Percentiles rank a stretch among this genome's conserved stretches.
phyloP scores from a whole-genome alignment of 2,113 vertebrate species.

The Parotia lawesii region DNA sequence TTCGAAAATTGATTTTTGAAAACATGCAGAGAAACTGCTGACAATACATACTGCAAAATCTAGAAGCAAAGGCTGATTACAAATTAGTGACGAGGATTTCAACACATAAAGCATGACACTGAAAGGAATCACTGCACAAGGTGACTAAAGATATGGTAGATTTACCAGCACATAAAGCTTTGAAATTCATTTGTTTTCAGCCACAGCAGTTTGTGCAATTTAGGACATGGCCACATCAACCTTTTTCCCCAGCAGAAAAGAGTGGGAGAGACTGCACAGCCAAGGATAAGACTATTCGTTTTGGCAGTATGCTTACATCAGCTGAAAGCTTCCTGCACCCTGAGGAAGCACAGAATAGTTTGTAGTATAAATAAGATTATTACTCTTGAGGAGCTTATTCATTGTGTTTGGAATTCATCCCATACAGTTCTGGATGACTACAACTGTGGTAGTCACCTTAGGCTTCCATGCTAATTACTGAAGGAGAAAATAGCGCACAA shows the following conservation, averaged over 20 bases:
- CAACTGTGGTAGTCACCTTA: background rate
- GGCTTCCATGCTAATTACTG: background rate
- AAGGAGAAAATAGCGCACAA: background rate
- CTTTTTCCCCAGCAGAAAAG: background rate
- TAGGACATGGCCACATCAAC: background rate
- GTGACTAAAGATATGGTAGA: background rate
- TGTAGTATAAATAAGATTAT: conserved; percentile 5
- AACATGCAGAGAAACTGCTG: background rate
- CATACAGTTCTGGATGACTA: background rate
- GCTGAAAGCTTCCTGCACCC: background rate
- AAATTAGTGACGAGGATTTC: background rate
- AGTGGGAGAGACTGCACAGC: background rate
- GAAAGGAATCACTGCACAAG: background rate
- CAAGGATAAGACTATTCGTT: background rate
- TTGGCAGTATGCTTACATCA: background rate
- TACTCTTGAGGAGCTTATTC: background rate
- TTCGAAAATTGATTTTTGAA: background rate
- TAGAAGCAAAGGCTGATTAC: background rate
- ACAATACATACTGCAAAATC: background rate
- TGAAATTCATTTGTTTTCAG: conserved; percentile 7
- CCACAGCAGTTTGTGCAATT: background rate
- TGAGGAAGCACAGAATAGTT: background rate
- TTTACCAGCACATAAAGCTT: conserved; percentile 16
- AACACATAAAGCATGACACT: background rate
- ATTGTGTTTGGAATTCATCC: background rate